These are phyloP conservation scores for Cotesia typhae DNA, from an alignment of 1,140 invertebrate species.

Conservation along the genomic window DNA sequence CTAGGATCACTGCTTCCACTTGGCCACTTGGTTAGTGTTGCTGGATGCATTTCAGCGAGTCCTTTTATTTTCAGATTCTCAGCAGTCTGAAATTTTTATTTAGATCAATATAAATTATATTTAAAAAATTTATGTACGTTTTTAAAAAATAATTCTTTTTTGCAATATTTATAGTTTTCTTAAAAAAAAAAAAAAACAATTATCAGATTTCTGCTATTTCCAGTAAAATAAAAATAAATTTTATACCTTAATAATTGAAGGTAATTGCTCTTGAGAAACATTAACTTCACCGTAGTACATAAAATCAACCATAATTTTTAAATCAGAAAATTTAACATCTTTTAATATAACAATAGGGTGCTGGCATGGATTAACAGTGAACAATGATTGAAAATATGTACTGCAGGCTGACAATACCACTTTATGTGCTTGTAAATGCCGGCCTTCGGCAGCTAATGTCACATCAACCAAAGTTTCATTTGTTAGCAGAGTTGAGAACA, in stretches of 20 bases:
- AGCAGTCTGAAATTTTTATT: conserved; percentile 70
- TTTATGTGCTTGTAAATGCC: conserved; percentile 85
- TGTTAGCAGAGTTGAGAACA: conserved; percentile 81
- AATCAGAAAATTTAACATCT: conserved; percentile 85
- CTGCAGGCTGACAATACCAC: conserved; percentile 87
- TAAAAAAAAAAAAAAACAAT: background rate
- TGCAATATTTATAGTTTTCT: too few species aligned
- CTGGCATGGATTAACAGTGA: conserved; percentile 85
- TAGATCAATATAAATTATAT: too few species aligned
- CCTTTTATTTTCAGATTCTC: conserved; percentile 89
- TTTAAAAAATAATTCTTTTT: too few species aligned
- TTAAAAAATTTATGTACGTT: background rate
- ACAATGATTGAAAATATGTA: conserved; percentile 83
- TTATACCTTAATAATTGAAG: conserved; percentile 79
- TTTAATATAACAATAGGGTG: conserved; percentile 91
- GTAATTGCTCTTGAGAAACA: conserved; percentile 86
- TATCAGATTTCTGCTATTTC: background rate
- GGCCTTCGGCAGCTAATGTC: conserved; percentile 85
- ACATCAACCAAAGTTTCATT: conserved; percentile 87
- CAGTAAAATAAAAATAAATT: conserved; percentile 19
- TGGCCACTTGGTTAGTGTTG: conserved; percentile 73
- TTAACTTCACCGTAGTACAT: conserved; percentile 94
- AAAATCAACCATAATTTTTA: conserved; percentile 89
- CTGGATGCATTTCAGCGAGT: conserved; percentile 82
- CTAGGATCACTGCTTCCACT: conserved; percentile 61